Percentiles rank a stretch among this genome's conserved stretches.
phyloP scores from a whole-genome alignment of 30 jellyfish, hydroid and myxozoan species.

The Aurelia aurita complex sp. Pacific region DNA sequence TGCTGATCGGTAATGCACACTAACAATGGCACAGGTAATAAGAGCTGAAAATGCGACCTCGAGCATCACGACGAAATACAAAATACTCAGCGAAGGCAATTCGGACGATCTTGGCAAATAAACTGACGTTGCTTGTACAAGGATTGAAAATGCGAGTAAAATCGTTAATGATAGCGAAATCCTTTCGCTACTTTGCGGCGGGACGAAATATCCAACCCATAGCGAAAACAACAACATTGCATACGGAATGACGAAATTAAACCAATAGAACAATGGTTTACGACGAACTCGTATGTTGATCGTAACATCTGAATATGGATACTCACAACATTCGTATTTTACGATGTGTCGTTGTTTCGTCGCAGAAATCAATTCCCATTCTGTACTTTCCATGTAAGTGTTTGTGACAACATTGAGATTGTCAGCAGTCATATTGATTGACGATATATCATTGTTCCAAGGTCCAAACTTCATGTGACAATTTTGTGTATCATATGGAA shows the following conservation, averaged over 20 bases:
- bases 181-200: conserved; percentile 73
- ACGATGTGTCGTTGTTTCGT: conserved; percentile 26
- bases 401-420: conserved; percentile 19
- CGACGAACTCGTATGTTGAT: conserved; percentile 56
- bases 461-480: conserved; percentile 64
- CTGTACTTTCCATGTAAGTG: conserved; percentile 51
- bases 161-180: conserved; percentile 44
- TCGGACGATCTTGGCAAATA: conserved; percentile 54
- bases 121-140: conserved; percentile 31
- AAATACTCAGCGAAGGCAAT: conserved; percentile 51
- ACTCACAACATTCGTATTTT: conserved; percentile 47
- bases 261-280: conserved; percentile 64
- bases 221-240: conserved; percentile 41
- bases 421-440: conserved; percentile 42
- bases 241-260: conserved; percentile 56
- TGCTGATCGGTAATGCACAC: conserved; percentile 47
- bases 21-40: conserved; percentile 42
- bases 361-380: conserved; percentile 44
- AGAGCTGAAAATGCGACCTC: conserved; percentile 62
- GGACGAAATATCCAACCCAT: conserved; percentile 61
- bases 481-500: conserved; percentile 60
- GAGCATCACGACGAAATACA: conserved; percentile 48
- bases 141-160: conserved; percentile 54
- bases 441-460: conserved; percentile 53
- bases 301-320: conserved; percentile 51